Base-by-base conservation (phyloP, 2,797 vertebrate species). In the Epinephelus coioides region DNA sequence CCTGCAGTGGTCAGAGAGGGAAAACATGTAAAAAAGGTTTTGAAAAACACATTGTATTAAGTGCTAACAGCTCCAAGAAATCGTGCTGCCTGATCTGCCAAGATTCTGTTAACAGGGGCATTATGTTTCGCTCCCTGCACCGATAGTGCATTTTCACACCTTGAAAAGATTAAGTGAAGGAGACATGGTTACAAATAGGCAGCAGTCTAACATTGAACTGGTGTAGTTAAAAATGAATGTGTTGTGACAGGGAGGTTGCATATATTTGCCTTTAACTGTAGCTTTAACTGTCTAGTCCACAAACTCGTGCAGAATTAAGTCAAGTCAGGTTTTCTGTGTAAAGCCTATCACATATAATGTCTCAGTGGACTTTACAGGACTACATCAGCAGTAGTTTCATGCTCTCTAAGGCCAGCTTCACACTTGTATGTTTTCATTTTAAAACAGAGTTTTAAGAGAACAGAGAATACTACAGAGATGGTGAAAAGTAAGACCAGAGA, bases 111-210 rank as follows among this genome's bases (percentile, higher is more conserved):
- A 54, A 46, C 30, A 25, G 38, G 55, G 51, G 40, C 15, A 65
- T 61, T 55, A 6, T 70, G 50, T 57, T 76, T 81, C 50, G 15
- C 40, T 73, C 21, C 14, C 15, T 55, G 21, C 47, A 60, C 9
- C 55, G 25, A 46, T 3, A 43, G 34, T 62, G 8, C 2, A 66
- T 62, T 62, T 78, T 66, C 18, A 19, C 53, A 68, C 17, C 40
- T 71, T 55, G 18, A 76, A 71, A 63, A 61, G 66, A 60, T 65
- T 27, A 69, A 69, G 56, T 72, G 14, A 63, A 81, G 15, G 21
- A 71, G 46, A 10, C 61, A 53, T 49, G 25, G 18, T 15, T 50
- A 63, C 68, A 66, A 63, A 76, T 65, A 40, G 49, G 38, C 47
- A 44, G 23, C 38, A 54, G 30, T 78, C 44, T 44, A 50, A 71